Evolutionary conservation across 2,888 invertebrate genomes (phyloP).

Genomic region (Megalurothrips usitatus): DNA sequence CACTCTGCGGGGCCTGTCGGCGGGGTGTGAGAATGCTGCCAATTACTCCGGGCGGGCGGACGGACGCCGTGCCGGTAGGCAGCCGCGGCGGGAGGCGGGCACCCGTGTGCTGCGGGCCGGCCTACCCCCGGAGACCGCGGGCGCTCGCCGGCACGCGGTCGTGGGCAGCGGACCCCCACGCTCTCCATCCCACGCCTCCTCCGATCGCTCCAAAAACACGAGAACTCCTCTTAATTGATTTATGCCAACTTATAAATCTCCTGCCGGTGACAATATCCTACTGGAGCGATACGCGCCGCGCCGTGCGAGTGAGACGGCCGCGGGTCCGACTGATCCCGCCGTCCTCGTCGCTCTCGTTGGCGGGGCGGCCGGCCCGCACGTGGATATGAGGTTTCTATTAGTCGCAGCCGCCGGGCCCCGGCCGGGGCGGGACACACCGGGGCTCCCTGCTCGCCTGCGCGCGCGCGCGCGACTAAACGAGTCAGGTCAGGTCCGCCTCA

Average conservation of each 20-base stretch:
- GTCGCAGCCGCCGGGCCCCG: neutral
- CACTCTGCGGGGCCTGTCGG: neutral
- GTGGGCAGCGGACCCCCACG: too few species aligned
- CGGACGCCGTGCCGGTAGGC: too few species aligned
- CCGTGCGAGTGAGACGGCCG: neutral
- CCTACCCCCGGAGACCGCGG: too few species aligned
- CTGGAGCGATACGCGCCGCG: neutral
- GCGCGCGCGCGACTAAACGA: neutral
- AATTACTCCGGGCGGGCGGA: too few species aligned
- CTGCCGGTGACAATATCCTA: neutral
- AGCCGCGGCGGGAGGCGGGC: too few species aligned
- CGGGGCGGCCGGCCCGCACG: neutral
- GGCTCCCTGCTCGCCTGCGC: neutral
- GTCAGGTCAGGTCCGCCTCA: neutral
- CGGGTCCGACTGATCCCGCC: too few species aligned
- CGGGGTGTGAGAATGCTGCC: too few species aligned
- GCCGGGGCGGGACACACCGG: neutral
- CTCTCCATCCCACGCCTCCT: too few species aligned
- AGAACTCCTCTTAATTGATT: neutral
- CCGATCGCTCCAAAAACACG: too few species aligned
- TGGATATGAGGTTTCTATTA: neutral
- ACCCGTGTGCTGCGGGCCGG: too few species aligned
- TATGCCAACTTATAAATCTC: constrained; percentile 15
- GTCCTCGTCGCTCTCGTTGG: too few species aligned
- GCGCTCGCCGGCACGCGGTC: too few species aligned